Conservation (phyloP, 37 sponge, comb jelly and placozoan genomes). For the Tethya wilhelma region DNA sequence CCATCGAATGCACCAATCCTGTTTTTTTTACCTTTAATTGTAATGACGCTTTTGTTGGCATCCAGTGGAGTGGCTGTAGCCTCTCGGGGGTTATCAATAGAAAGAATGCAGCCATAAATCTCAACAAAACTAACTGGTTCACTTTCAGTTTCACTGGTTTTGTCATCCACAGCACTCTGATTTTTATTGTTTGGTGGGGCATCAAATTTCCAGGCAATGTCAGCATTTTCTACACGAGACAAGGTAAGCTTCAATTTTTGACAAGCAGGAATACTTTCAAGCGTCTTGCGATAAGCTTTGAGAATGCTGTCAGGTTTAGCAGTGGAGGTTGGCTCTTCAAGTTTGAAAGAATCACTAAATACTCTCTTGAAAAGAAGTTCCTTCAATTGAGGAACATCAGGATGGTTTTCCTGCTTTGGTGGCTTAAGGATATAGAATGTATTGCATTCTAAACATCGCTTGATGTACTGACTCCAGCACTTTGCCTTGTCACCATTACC, state of each 20-base stretch:
- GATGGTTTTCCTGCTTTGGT: neutral
- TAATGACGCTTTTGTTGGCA: slow-evolving; percentile 4
- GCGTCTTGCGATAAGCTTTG: slow-evolving; percentile 23
- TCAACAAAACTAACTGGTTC: neutral
- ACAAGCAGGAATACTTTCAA: slow-evolving; percentile 23
- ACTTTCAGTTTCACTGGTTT: slow-evolving; percentile 1
- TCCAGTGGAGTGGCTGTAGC: slow-evolving; percentile 71
- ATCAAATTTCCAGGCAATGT: neutral
- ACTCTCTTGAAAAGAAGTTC: neutral
- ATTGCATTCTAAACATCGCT: slow-evolving; percentile 51
- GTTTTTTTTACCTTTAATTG: slow-evolving; percentile 45
- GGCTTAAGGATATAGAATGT: slow-evolving; percentile 15
- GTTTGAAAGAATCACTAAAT: neutral
- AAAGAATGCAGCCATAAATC: slow-evolving; percentile 20
- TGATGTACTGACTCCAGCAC: slow-evolving; percentile 79
- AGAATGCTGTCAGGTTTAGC: slow-evolving; percentile 41
- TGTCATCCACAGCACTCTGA: neutral
- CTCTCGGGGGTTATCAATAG: neutral
- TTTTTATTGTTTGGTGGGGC: neutral
- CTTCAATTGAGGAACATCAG: neutral
- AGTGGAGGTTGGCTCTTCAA: neutral
- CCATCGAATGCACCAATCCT: slow-evolving; percentile 71
- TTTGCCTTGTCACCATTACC: neutral
- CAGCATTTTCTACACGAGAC: neutral
- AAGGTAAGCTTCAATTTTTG: slow-evolving; percentile 5